Conservation (phyloP, 2,888 invertebrate genomes). For the Agrotis segetum region DNA sequence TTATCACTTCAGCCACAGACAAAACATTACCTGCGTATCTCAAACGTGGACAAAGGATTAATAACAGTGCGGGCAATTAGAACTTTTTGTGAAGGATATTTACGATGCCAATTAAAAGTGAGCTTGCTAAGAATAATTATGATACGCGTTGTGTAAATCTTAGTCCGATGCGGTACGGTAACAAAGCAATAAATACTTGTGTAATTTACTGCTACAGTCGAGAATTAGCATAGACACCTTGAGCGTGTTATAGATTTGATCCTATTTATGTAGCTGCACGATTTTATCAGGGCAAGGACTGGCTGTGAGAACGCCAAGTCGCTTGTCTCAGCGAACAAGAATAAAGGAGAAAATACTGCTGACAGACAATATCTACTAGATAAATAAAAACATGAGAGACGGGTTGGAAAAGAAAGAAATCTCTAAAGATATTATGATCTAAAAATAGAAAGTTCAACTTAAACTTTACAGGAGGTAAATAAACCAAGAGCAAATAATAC, state of each 20-base stretch:
- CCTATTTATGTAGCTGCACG: conserved; percentile 39
- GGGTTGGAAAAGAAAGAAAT: background rate
- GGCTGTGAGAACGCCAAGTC: conserved; percentile 14
- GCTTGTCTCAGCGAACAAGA: conserved; percentile 1
- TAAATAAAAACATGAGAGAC: background rate
- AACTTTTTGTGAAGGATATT: conserved; percentile 53
- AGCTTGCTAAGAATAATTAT: conserved; percentile 59
- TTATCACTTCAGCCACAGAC: conserved; percentile 30
- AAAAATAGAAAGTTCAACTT: background rate
- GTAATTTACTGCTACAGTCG: conserved; percentile 52
- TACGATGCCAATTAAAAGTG: conserved; percentile 61
- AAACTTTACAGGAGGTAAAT: background rate
- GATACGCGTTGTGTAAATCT: conserved; percentile 58
- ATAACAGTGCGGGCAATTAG: conserved; percentile 50
- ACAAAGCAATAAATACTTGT: conserved; percentile 67
- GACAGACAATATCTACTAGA: background rate
- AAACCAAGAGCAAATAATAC: conserved; percentile 16
- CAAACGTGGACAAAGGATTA: conserved; percentile 45
- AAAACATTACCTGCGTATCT: conserved; percentile 20
- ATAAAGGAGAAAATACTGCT: background rate
- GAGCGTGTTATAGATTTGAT: conserved; percentile 49
- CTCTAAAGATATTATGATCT: background rate
- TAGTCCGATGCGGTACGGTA: conserved; percentile 52
- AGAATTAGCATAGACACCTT: conserved; percentile 61
- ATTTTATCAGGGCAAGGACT: conserved; percentile 46